phyloP scores from a whole-genome alignment of 35 echinoderm and acorn worm genomes.

The Patiria miniata region DNA sequence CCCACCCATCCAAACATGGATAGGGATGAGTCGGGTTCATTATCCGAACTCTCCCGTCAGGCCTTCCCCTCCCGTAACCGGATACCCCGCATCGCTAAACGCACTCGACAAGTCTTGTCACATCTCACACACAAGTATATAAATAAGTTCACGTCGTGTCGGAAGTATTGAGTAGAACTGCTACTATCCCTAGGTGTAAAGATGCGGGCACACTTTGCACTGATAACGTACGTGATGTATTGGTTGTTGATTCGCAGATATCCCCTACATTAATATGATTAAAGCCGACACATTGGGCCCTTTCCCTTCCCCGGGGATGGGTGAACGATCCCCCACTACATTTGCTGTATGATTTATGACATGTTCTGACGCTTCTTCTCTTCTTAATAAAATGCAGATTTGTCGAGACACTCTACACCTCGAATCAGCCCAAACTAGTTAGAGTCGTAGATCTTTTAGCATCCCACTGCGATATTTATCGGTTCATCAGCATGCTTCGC shows the following conservation, averaged over 20 bases:
- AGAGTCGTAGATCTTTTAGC: not conserved
- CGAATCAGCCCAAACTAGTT: not conserved
- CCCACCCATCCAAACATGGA: not conserved
- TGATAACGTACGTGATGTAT: conserved; percentile 25
- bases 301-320: conserved; percentile 4
- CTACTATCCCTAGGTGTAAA: not conserved
- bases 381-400: not conserved
- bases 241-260: conserved; percentile 14
- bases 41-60: not conserved
- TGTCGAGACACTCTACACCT: not conserved
- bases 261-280: conserved; percentile 32
- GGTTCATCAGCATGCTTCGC: no score
- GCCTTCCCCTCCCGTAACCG: not conserved
- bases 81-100: conserved; percentile 11
- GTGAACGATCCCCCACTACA: conserved; percentile 8
- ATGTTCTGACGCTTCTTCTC: not conserved
- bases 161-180: not conserved
- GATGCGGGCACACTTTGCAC: not conserved
- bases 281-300: conserved; percentile 1
- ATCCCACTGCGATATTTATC: no score
- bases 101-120: conserved; percentile 27
- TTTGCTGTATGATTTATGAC: not conserved
- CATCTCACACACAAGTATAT: conserved; percentile 5
- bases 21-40: not conserved
- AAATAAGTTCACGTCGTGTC: not conserved